Evolutionary conservation across 2,888 invertebrate genomes (phyloP).

Genomic region (Plagodis dolabraria): DNA sequence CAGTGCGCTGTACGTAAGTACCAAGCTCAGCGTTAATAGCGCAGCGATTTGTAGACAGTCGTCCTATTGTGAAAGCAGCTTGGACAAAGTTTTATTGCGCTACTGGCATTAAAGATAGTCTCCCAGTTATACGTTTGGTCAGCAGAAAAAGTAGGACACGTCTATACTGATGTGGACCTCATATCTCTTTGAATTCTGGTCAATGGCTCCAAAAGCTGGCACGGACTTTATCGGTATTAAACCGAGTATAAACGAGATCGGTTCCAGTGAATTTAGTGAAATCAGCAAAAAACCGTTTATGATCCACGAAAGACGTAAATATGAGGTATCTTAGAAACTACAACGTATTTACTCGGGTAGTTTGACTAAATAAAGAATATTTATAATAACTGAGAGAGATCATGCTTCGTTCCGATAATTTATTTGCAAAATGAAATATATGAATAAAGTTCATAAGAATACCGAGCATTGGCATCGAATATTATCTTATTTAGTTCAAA

Average conservation of each 20-base stretch:
- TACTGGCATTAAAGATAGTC: conserved; percentile 8
- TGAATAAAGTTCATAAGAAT: too few relatives aligned
- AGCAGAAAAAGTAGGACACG: conserved; percentile 16
- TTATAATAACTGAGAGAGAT: too few relatives aligned
- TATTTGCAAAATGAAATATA: too few relatives aligned
- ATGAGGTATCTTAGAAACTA: background rate
- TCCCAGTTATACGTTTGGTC: conserved; percentile 1
- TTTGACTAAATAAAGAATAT: too few relatives aligned
- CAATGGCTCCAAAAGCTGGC: conserved; percentile 2
- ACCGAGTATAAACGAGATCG: conserved; percentile 4
- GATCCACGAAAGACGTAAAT: too few relatives aligned
- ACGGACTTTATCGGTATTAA: conserved; percentile 11
- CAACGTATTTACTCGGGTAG: background rate
- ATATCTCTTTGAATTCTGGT: conserved; percentile 11
- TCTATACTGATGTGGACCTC: conserved; percentile 7
- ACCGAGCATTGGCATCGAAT: too few relatives aligned
- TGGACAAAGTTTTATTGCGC: conserved; percentile 9
- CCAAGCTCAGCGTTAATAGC: conserved; percentile 12
- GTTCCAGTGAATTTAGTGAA: conserved; percentile 8
- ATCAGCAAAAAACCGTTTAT: conserved; percentile 1
- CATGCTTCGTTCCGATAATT: too few relatives aligned
- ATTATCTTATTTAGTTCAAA: too few relatives aligned
- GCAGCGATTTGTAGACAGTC: conserved; percentile 12
- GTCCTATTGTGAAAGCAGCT: conserved; percentile 8
- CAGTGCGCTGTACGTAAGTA: conserved; percentile 16